Evolutionary conservation across 2,888 invertebrate genomes (phyloP).

Genomic region (Leptinotarsa peninsularis): DNA sequence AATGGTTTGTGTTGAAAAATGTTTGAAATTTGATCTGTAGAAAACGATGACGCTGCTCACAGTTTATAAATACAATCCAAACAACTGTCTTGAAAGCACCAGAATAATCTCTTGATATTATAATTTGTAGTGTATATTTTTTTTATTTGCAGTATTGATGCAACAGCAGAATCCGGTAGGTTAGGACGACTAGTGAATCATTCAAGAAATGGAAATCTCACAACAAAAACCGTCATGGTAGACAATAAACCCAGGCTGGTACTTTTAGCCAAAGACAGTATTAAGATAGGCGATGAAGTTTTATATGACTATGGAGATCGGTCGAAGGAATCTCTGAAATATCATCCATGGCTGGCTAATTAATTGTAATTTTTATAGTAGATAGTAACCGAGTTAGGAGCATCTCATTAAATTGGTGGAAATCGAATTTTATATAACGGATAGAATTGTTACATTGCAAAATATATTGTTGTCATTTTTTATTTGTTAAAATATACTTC

Average conservation of each 20-base stretch:
- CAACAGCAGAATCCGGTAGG: constrained; percentile 89
- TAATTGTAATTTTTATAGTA: constrained; percentile 37
- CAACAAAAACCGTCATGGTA: constrained; percentile 86
- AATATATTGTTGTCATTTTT: background rate
- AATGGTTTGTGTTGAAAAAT: too few species aligned
- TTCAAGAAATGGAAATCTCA: constrained; percentile 90
- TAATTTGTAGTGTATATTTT: too few species aligned
- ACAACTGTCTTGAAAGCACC: too few species aligned
- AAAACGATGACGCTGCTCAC: too few species aligned
- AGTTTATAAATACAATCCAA: too few species aligned
- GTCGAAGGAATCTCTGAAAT: constrained; percentile 87
- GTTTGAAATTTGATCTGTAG: too few species aligned
- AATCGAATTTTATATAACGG: background rate
- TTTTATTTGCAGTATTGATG: constrained; percentile 83
- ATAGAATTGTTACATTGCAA: background rate
- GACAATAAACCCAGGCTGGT: constrained; percentile 86
- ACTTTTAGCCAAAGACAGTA: constrained; percentile 88
- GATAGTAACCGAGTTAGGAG: background rate
- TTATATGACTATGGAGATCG: constrained; percentile 98
- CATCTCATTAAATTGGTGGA: background rate
- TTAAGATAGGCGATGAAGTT: constrained; percentile 88
- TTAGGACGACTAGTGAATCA: constrained; percentile 96
- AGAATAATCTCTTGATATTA: too few species aligned
- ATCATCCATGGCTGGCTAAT: constrained; percentile 94
- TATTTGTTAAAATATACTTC: background rate